phyloP scores from a whole-genome alignment of 1,140 invertebrate species.

The Philaenus spumarius region DNA sequence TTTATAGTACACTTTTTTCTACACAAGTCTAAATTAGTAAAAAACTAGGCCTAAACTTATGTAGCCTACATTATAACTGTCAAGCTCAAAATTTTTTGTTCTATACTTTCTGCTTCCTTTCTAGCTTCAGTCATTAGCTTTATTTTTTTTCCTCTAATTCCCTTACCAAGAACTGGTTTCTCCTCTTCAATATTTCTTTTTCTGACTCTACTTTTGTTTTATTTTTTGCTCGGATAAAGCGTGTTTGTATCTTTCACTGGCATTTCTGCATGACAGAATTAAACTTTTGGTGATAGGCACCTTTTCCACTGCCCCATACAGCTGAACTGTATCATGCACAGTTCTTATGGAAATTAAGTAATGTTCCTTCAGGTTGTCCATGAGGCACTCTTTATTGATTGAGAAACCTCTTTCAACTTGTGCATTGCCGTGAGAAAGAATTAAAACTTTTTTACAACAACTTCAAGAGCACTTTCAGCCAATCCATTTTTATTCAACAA shows the following conservation, averaged over 20 bases:
- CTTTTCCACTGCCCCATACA: conserved; percentile 3
- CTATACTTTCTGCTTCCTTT: conserved; percentile 26
- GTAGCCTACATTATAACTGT: too few relatives aligned
- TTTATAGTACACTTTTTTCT: too few relatives aligned
- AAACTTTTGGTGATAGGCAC: conserved; percentile 6
- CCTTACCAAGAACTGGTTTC: neutral
- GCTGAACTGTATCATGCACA: conserved; percentile 21
- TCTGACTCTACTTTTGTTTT: neutral
- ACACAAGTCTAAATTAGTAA: too few relatives aligned
- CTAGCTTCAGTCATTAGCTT: conserved; percentile 36
- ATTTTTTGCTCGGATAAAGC: neutral
- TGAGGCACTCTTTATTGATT: too few relatives aligned
- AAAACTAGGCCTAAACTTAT: too few relatives aligned
- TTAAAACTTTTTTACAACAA: conserved; percentile 9
- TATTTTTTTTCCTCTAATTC: conserved; percentile 22
- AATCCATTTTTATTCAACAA: conserved; percentile 20
- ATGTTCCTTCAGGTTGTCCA: conserved; percentile 23
- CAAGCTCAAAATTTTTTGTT: too few relatives aligned
- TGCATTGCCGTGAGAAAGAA: conserved; percentile 23
- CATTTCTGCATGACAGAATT: conserved; percentile 11
- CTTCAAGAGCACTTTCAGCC: conserved; percentile 1
- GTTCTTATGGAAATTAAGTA: conserved; percentile 24
- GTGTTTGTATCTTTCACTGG: neutral
- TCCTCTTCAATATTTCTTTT: neutral
- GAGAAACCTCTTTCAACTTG: too few relatives aligned